A percentile compares a stretch with the other conserved stretches of the same genome.
phyloP scores from a whole-genome alignment of 2,888 invertebrate species.

The Tanypteryx hageni region DNA sequence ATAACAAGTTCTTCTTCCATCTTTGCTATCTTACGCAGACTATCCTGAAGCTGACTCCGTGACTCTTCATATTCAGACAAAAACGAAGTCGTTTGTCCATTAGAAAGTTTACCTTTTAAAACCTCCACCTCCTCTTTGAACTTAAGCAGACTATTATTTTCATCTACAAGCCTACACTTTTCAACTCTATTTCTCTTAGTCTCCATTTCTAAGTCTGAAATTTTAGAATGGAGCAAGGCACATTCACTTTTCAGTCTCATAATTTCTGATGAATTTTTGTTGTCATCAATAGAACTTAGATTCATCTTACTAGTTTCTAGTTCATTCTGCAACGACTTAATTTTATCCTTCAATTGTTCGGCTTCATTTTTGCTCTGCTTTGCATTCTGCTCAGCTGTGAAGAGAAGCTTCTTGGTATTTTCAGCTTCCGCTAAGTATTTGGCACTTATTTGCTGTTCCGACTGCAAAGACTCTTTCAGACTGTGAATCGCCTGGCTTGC shows the following conservation, averaged over 20 bases:
- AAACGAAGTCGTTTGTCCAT: conserved; percentile 44
- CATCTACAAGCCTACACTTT: conserved; percentile 46
- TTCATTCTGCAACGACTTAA: conserved; percentile 70
- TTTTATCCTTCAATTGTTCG: conserved; percentile 75
- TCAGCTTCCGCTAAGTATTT: conserved; percentile 34
- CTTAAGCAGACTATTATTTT: conserved; percentile 52
- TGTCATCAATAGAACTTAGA: conserved; percentile 69
- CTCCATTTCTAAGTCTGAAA: conserved; percentile 46
- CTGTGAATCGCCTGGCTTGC: not conserved
- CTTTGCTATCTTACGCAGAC: conserved; percentile 70
- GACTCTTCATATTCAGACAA: conserved; percentile 42
- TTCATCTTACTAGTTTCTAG: conserved; percentile 72
- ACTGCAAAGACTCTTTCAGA: conserved; percentile 40
- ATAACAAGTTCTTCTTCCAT: conserved; percentile 85
- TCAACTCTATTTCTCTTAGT: conserved; percentile 14
- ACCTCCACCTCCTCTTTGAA: conserved; percentile 50
- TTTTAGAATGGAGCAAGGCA: conserved; percentile 63
- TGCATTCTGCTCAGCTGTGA: conserved; percentile 74
- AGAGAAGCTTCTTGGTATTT: conserved; percentile 47
- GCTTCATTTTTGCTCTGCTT: conserved; percentile 77
- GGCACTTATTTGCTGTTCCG: conserved; percentile 30
- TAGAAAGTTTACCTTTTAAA: conserved; percentile 46
- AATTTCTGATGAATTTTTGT: conserved; percentile 67
- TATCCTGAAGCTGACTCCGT: conserved; percentile 52
- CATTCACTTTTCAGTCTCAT: conserved; percentile 71